These are phyloP conservation scores for Asbolus verrucosus DNA, from an alignment of 1,140 invertebrate species.

Conservation along the genomic window DNA sequence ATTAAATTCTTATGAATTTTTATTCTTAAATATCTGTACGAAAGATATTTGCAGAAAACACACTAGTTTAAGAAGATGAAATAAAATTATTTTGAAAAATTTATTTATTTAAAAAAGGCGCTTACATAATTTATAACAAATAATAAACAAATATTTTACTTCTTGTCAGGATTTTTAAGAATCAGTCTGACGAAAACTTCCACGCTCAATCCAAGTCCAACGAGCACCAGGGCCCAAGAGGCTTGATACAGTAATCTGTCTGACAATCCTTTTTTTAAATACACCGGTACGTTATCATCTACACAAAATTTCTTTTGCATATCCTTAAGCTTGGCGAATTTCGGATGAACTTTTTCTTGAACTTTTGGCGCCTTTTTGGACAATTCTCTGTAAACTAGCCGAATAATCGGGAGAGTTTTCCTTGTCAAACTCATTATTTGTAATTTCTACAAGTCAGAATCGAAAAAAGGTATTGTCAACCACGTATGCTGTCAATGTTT, in stretches of 20 bases:
- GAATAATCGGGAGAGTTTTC: background rate
- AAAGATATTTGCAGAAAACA: too few relatives aligned
- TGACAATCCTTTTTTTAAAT: background rate
- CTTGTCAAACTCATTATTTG: background rate
- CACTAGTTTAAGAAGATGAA: too few relatives aligned
- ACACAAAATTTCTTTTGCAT: background rate
- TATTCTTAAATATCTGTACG: too few relatives aligned
- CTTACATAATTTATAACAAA: too few relatives aligned
- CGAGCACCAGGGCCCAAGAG: background rate
- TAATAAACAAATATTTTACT: too few relatives aligned
- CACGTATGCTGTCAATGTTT: too few relatives aligned
- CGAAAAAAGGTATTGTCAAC: too few relatives aligned
- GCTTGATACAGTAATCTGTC: conserved; percentile 14
- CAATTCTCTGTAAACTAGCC: background rate
- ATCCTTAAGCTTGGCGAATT: conserved; percentile 3
- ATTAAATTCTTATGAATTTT: too few relatives aligned
- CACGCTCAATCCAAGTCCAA: conserved; percentile 2
- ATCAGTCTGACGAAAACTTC: background rate
- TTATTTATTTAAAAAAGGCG: too few relatives aligned
- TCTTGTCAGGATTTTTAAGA: too few relatives aligned
- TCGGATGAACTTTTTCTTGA: background rate
- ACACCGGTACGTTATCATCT: background rate
- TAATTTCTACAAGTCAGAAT: too few relatives aligned
- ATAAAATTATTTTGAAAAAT: too few relatives aligned
- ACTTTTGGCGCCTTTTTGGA: background rate